Evolutionary conservation across 2,113 vertebrate genomes (phyloP).

Genomic region (Alaudala cheleensis): DNA sequence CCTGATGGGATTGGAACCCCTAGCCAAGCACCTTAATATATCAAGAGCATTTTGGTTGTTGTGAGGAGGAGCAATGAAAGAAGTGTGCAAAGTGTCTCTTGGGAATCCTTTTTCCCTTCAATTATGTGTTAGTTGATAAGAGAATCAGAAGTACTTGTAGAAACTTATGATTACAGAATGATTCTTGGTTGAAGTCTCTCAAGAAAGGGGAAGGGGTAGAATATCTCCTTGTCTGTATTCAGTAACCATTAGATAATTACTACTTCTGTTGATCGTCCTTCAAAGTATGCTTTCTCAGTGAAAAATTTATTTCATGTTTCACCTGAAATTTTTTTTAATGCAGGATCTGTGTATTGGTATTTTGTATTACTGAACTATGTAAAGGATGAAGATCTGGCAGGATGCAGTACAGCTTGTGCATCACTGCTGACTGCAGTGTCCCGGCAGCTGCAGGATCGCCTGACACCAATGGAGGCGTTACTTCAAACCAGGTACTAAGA

Average conservation of each 20-base stretch:
- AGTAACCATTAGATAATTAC: not conserved
- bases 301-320: not conserved
- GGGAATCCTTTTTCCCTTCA: not conserved
- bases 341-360: conserved; percentile 98
- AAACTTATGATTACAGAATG: not conserved
- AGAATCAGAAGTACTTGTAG: not conserved
- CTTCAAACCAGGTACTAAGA: conserved; percentile 90
- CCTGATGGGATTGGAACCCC: not conserved
- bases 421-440: conserved; percentile 92
- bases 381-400: conserved; percentile 96
- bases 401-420: conserved; percentile 93
- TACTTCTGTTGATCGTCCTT: not conserved
- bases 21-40: not conserved
- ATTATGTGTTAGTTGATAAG: not conserved
- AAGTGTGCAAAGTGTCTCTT: not conserved
- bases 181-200: not conserved
- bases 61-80: not conserved
- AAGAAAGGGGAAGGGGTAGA: not conserved
- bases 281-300: not conserved
- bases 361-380: conserved; percentile 98
- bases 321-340: not conserved
- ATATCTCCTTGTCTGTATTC: not conserved
- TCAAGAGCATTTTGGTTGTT: not conserved
- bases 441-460: conserved; percentile 91
- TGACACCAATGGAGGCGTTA: conserved; percentile 94